These are phyloP conservation scores for Hydrophis major DNA, from an alignment of 2,797 vertebrate genomes.

Conservation along the genomic window DNA sequence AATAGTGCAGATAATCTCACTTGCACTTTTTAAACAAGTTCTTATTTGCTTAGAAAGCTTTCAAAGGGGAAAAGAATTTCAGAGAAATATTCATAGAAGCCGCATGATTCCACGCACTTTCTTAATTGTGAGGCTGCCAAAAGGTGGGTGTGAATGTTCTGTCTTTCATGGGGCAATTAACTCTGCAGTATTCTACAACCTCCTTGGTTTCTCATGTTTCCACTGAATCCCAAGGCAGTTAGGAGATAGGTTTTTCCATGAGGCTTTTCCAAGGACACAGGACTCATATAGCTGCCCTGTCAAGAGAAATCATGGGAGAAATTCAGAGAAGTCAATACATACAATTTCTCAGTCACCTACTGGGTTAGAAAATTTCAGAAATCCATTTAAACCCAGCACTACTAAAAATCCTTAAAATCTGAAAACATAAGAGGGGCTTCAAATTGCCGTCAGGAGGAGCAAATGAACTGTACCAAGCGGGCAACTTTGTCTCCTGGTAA, in stretches of 20 bases:
- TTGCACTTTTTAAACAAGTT: not conserved
- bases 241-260: not conserved
- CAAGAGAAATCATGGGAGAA: not conserved
- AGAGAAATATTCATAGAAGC: not conserved
- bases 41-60: not conserved
- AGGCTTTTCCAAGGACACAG: not conserved
- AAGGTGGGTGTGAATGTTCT: not conserved
- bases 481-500: not conserved
- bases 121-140: not conserved
- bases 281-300: not conserved
- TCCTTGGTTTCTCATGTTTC: not conserved
- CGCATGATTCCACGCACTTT: not conserved
- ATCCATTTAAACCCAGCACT: not conserved
- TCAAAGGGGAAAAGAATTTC: not conserved
- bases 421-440: not conserved
- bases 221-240: not conserved
- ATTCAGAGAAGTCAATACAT: not conserved
- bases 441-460: not conserved
- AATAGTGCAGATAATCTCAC: not conserved
- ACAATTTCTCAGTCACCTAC: not conserved
- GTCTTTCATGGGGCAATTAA: not conserved
- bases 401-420: not conserved
- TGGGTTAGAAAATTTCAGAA: not conserved
- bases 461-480: not conserved
- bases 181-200: not conserved